phyloP scores from a whole-genome alignment of 2,888 invertebrate species.

The Apomyelois bistriatella region DNA sequence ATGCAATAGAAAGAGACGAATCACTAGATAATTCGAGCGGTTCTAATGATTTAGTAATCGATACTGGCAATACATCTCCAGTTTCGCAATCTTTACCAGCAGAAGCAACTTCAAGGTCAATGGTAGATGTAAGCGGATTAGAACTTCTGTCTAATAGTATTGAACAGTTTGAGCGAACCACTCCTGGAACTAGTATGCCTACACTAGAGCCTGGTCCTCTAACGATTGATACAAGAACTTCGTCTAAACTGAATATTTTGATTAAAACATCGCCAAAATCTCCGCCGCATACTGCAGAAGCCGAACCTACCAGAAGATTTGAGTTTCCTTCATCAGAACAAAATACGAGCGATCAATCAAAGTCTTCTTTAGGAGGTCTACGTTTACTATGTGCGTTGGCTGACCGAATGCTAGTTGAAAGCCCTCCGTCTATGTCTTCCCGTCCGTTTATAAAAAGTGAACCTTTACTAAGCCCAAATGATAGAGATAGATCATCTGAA shows the following conservation, averaged over 20 bases:
- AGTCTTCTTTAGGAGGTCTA: slow-evolving; percentile 81
- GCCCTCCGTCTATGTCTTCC: slow-evolving; percentile 45
- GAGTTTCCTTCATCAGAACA: slow-evolving; percentile 55
- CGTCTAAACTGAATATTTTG: slow-evolving; percentile 61
- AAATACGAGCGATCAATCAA: slow-evolving; percentile 47
- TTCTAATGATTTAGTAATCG: slow-evolving; percentile 70
- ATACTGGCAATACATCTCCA: slow-evolving; percentile 59
- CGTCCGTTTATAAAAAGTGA: slow-evolving; percentile 64
- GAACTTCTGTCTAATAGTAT: slow-evolving; percentile 92
- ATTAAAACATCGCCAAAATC: slow-evolving; percentile 71
- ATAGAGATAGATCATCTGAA: slow-evolving; percentile 40
- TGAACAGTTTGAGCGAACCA: slow-evolving; percentile 85
- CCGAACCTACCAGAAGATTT: slow-evolving; percentile 57
- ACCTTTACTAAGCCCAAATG: slow-evolving; percentile 55
- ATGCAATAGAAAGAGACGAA: slow-evolving; percentile 66
- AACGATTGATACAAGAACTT: slow-evolving; percentile 63
- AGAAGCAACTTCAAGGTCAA: slow-evolving; percentile 31
- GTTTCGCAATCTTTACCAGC: slow-evolving; percentile 31
- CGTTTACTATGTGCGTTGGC: slow-evolving; percentile 90
- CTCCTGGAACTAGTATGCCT: slow-evolving; percentile 58
- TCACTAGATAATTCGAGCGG: slow-evolving; percentile 61
- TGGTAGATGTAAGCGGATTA: slow-evolving; percentile 88
- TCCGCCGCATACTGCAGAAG: slow-evolving; percentile 52
- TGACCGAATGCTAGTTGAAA: slow-evolving; percentile 85
- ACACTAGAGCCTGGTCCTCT: slow-evolving; percentile 49